A percentile compares a stretch with the other conserved stretches of the same genome.
Evolutionary conservation across 2,888 invertebrate species (phyloP).

Genomic region (Periphyllus acericola): DNA sequence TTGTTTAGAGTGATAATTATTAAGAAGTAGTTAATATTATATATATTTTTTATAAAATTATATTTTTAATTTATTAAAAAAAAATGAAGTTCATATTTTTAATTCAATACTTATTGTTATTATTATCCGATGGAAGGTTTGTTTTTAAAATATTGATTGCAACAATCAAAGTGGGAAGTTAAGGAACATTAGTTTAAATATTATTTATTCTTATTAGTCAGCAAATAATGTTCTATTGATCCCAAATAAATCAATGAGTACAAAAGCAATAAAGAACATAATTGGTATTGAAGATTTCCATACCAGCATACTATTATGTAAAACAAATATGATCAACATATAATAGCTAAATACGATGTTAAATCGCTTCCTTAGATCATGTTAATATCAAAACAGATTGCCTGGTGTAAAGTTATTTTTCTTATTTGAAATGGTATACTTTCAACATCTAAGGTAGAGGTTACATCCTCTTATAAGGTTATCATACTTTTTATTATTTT

Average conservation of each 20-base stretch:
- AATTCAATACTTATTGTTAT: not conserved
- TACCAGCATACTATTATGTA: no score
- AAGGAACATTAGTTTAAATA: not conserved
- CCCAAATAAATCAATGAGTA: not conserved
- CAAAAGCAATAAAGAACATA: not conserved
- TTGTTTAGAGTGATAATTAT: conserved; percentile 15
- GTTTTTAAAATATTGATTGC: not conserved
- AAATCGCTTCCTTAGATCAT: not conserved
- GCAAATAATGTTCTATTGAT: not conserved
- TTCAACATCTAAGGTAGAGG: no score
- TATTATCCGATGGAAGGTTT: not conserved
- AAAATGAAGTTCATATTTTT: not conserved
- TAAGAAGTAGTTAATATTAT: not conserved
- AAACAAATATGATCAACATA: no score
- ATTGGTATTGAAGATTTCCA: not conserved
- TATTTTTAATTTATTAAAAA: conserved; percentile 22
- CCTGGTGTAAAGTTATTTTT: no score
- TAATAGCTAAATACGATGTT: no score
- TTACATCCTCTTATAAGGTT: no score
- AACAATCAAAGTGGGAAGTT: not conserved
- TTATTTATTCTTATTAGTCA: not conserved
- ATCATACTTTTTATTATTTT: no score
- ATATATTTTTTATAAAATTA: conserved; percentile 35
- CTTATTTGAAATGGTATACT: no score
- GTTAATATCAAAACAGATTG: not conserved